Conservation (phyloP, 2,888 invertebrate genomes). For the Tachystola acroxantha region DNA sequence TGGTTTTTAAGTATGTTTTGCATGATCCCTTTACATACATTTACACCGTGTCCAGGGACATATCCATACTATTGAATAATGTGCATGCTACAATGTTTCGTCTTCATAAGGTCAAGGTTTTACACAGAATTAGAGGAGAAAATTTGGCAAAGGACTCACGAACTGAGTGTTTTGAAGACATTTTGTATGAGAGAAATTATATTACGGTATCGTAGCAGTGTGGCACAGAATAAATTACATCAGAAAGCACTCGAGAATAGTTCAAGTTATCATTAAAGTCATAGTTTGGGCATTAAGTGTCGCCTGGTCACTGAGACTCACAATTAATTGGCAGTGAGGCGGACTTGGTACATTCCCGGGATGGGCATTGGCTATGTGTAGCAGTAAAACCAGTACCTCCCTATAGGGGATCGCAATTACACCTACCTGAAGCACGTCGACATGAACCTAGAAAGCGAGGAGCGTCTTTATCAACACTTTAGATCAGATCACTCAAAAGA, state of each 20-base stretch:
- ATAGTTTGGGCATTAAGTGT: slow-evolving; percentile 43
- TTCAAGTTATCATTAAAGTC: slow-evolving; percentile 26
- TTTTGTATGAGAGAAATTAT: too few relatives aligned
- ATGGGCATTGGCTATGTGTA: slow-evolving; percentile 56
- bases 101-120: slow-evolving; percentile 2
- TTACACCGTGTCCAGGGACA: too few relatives aligned
- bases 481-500: too few relatives aligned
- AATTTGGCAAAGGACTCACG: too few relatives aligned
- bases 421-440: slow-evolving; percentile 28
- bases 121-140: too few relatives aligned
- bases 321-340: slow-evolving; percentile 60
- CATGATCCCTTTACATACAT: slow-evolving; percentile 11
- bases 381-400: slow-evolving; percentile 52
- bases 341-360: slow-evolving; percentile 43
- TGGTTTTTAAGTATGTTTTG: slow-evolving; percentile 26
- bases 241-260: background rate
- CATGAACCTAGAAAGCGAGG: slow-evolving; percentile 1
- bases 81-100: background rate
- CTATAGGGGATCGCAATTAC: slow-evolving; percentile 61
- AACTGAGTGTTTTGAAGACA: too few relatives aligned
- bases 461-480: too few relatives aligned
- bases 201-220: too few relatives aligned
- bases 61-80: background rate
- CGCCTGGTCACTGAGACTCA: slow-evolving; percentile 27
- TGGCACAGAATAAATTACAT: too few relatives aligned